Conservation (phyloP, 2,888 invertebrate genomes). For the Physocephala rufipes region DNA sequence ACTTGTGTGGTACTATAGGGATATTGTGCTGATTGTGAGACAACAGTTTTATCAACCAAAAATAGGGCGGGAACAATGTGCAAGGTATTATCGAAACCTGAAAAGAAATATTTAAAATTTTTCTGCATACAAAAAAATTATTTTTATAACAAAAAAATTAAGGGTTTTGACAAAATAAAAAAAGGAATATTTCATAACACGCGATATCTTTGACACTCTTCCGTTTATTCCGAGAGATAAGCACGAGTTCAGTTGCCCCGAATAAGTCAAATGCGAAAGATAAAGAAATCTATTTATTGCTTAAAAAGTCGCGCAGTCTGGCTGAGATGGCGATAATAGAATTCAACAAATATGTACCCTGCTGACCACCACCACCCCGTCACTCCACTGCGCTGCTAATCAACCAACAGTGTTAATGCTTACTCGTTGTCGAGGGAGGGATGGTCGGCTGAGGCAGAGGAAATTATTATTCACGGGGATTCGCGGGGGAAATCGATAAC, state of each 20-base stretch:
- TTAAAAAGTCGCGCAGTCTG: conserved; percentile 25
- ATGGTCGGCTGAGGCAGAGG: not conserved
- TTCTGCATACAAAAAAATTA: not conserved
- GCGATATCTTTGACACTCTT: not conserved
- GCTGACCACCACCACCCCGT: not conserved
- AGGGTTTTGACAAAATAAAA: too few relatives aligned
- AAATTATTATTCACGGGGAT: not conserved
- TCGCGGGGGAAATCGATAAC: conserved; percentile 19
- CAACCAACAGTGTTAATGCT: too few relatives aligned
- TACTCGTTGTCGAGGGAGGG: not conserved
- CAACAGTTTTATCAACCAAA: conserved; percentile 58
- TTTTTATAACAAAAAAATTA: not conserved
- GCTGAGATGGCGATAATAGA: conserved; percentile 8
- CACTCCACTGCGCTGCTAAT: too few relatives aligned
- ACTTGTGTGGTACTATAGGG: conserved; percentile 62
- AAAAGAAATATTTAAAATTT: not conserved
- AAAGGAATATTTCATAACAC: not conserved
- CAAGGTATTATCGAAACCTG: conserved; percentile 66
- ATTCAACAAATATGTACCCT: conserved; percentile 1
- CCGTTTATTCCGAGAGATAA: conserved; percentile 5
- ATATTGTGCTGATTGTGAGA: conserved; percentile 49
- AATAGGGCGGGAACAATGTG: conserved; percentile 64
- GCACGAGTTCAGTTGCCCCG: conserved; percentile 25
- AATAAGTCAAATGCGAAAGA: not conserved
- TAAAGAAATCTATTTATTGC: conserved; percentile 13